phyloP scores from a whole-genome alignment of 2,797 vertebrate species.

The Sebastes aleutianus region DNA sequence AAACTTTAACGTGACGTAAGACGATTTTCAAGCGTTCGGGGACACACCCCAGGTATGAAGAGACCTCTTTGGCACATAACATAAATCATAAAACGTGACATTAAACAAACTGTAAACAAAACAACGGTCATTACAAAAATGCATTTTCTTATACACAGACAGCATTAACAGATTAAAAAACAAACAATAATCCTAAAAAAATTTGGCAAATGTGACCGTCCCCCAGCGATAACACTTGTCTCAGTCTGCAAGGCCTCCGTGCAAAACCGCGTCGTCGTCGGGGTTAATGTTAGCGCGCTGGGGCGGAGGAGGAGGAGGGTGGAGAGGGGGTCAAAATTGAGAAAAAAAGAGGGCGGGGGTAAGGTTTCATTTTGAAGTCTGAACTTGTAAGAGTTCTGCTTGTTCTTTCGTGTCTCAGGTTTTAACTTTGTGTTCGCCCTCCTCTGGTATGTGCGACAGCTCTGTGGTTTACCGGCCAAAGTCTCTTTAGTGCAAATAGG shows the following conservation, averaged over 20 bases:
- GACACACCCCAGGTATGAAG: constrained; percentile 58
- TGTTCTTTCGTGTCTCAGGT: constrained; percentile 48
- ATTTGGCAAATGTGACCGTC: constrained; percentile 68
- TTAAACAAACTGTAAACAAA: constrained; percentile 72
- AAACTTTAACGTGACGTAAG: constrained; percentile 21
- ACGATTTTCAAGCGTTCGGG: constrained; percentile 35
- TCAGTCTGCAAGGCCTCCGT: constrained; percentile 73
- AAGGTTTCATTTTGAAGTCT: constrained; percentile 34
- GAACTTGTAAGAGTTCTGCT: constrained; percentile 19
- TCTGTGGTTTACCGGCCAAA: constrained; percentile 56
- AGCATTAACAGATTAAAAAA: constrained; percentile 61
- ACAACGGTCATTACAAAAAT: constrained; percentile 58
- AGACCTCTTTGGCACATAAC: constrained; percentile 83
- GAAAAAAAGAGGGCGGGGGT: neutral
- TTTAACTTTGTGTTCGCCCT: constrained; percentile 33
- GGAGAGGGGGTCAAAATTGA: neutral
- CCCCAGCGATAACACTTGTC: constrained; percentile 48
- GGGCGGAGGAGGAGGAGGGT: neutral
- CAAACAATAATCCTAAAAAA: constrained; percentile 44
- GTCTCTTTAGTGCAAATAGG: constrained; percentile 86
- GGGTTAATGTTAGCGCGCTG: constrained; percentile 24
- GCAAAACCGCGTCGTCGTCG: constrained; percentile 69
- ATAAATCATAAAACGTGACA: constrained; percentile 67
- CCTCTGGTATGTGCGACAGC: constrained; percentile 35
- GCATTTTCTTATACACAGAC: constrained; percentile 36